These are phyloP conservation scores for Trochalopteron elliotii DNA, from an alignment of 2,113 vertebrate genomes.

Conservation along the genomic window DNA sequence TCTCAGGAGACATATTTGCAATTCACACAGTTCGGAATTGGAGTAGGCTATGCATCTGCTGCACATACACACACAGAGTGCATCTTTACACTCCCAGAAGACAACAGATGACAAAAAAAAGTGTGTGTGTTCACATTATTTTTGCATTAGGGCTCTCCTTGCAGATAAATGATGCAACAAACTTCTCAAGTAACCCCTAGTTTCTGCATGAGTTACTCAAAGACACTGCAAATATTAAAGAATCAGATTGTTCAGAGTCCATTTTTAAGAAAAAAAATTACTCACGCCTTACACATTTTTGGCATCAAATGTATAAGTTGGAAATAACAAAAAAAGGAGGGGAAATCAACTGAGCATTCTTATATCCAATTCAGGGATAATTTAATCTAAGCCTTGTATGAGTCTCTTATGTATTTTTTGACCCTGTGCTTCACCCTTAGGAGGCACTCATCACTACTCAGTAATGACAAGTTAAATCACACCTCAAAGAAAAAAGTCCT, in stretches of 20 bases:
- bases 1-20: constrained; percentile 14
- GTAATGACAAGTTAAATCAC: neutral
- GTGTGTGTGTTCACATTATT: neutral
- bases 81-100: neutral
- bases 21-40: neutral
- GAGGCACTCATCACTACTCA: neutral
- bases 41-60: neutral
- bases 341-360: neutral
- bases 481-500: neutral
- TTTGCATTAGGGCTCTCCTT: neutral
- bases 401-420: neutral
- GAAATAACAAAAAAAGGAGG: neutral
- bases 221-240: neutral
- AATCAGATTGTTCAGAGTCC: neutral
- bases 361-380: neutral
- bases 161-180: neutral
- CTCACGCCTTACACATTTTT: neutral
- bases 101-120: neutral
- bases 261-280: neutral
- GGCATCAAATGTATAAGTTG: neutral
- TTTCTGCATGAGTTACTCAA: neutral
- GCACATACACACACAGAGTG: neutral
- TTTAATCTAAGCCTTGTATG: neutral
- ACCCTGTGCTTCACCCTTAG: neutral
- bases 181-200: neutral